Evolutionary conservation across 2,113 vertebrate species (phyloP).

Genomic region (Xiphorhynchus elegans): DNA sequence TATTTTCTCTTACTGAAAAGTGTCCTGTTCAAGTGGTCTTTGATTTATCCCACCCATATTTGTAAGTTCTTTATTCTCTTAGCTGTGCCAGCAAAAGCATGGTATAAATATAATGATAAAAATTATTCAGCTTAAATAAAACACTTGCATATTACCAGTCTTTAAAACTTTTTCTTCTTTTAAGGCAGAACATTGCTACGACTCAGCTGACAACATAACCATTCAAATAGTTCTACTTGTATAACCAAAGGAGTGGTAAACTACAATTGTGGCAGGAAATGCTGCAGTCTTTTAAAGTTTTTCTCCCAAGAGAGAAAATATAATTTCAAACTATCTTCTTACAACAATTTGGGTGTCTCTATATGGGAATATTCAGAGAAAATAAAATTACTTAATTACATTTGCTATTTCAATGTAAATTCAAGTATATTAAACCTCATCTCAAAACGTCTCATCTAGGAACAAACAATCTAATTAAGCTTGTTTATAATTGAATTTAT

Average conservation of each 20-base stretch:
- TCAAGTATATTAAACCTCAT: background rate
- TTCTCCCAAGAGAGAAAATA: background rate
- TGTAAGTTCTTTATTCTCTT: background rate
- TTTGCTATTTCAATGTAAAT: background rate
- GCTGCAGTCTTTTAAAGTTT: background rate
- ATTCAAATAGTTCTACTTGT: background rate
- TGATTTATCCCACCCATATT: background rate
- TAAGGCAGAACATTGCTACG: background rate
- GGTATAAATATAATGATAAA: background rate
- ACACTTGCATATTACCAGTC: background rate
- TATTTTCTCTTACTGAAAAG: background rate
- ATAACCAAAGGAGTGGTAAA: background rate
- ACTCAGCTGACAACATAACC: background rate
- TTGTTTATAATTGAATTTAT: background rate
- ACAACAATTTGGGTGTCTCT: background rate
- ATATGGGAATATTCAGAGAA: background rate
- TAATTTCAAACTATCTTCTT: background rate
- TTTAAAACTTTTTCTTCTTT: background rate
- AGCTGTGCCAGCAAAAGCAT: background rate
- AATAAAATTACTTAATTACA: background rate
- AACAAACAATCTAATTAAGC: background rate
- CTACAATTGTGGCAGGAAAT: background rate
- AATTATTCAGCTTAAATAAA: background rate
- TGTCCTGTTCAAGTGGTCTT: background rate
- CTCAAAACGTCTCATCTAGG: background rate